Evolutionary conservation across 2,797 vertebrate species (phyloP).

Genomic region (Loriculus beryllinus): DNA sequence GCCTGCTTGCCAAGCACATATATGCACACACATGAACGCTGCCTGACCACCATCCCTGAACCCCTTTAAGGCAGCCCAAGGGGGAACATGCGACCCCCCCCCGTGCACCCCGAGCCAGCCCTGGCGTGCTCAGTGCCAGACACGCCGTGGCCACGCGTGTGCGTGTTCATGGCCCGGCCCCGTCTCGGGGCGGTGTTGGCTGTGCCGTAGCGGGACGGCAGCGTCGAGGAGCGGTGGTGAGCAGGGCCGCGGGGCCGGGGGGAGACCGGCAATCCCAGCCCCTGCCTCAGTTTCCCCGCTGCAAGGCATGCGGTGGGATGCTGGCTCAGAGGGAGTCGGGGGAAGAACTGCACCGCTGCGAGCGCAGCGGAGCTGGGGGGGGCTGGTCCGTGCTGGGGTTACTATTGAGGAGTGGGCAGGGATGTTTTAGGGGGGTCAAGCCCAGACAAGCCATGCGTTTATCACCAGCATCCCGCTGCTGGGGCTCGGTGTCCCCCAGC

Average conservation of each 20-base stretch:
- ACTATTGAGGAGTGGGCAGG: too few species aligned
- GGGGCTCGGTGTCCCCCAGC: background rate
- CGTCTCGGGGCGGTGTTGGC: background rate
- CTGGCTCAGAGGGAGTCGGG: background rate
- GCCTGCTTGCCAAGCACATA: background rate
- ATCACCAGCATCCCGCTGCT: background rate
- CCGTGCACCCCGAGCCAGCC: background rate
- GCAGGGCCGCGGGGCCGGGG: background rate
- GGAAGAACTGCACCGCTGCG: background rate
- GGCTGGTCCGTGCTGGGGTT: too few species aligned
- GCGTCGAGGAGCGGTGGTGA: background rate
- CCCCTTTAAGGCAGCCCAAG: background rate
- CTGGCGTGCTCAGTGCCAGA: background rate
- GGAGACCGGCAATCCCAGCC: background rate
- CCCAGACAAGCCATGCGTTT: background rate
- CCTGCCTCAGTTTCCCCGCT: background rate
- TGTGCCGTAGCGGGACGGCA: background rate
- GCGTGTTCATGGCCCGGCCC: background rate
- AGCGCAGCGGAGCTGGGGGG: background rate
- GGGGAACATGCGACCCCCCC: too few species aligned
- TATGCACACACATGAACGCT: accelerated
- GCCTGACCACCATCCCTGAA: background rate
- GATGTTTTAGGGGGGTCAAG: background rate
- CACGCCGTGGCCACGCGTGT: background rate
- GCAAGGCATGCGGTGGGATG: background rate